Percentiles rank a stretch among this genome's conserved stretches.
phyloP scores from a whole-genome alignment of 2,113 vertebrate genomes.

The Psophia crepitans region DNA sequence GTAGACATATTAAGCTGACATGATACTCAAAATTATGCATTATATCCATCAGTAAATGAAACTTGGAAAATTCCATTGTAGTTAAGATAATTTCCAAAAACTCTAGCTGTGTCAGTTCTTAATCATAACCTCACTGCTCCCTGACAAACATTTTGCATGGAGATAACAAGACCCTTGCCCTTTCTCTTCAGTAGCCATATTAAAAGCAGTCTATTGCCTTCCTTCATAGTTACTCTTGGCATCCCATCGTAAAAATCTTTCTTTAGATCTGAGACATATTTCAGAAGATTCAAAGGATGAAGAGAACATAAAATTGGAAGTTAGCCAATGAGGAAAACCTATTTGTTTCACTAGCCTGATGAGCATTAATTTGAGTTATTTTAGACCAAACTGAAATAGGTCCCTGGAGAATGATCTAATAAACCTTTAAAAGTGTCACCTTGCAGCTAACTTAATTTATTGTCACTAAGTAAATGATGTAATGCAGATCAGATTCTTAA shows the following conservation, averaged over 20 bases:
- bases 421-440: constrained; percentile 5
- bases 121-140: neutral
- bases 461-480: neutral
- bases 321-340: neutral
- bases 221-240: neutral
- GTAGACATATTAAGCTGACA: neutral
- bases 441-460: neutral
- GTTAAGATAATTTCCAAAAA: neutral
- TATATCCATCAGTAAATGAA: neutral
- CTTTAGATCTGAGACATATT: neutral
- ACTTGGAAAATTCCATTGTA: neutral
- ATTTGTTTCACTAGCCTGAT: neutral
- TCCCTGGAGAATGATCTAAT: neutral
- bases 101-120: neutral
- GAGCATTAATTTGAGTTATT: neutral
- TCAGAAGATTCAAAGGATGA: neutral
- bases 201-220: neutral
- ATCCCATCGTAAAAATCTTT: neutral
- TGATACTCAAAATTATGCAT: neutral
- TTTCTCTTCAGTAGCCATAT: neutral
- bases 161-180: neutral
- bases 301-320: neutral
- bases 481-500: neutral
- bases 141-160: neutral
- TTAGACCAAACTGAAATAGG: neutral